A percentile compares a stretch with the other conserved stretches of the same genome.
Evolutionary conservation across 2,113 vertebrate genomes (phyloP).

Genomic region (Otolemur garnettii): DNA sequence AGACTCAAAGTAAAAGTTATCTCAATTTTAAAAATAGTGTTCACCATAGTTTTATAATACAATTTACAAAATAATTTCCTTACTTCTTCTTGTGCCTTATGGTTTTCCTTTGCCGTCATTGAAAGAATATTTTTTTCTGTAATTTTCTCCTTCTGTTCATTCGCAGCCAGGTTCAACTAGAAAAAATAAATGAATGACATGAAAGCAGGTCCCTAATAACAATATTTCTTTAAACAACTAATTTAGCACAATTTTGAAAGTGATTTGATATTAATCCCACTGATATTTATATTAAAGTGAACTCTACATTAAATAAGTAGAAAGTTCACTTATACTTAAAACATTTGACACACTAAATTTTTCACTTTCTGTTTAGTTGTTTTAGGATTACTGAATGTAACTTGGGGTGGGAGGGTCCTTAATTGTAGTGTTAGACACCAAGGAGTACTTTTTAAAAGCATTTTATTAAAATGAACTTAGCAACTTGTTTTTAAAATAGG

Average conservation of each 20-base stretch:
- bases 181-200: slow-evolving; percentile 59
- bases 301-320: neutral
- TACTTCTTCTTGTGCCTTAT: slow-evolving; percentile 76
- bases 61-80: slow-evolving; percentile 52
- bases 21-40: slow-evolving; percentile 17
- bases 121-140: slow-evolving; percentile 81
- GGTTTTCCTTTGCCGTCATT: slow-evolving; percentile 67
- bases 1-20: slow-evolving; percentile 36
- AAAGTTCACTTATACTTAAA: slow-evolving; percentile 45
- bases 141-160: slow-evolving; percentile 79
- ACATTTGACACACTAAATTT: slow-evolving; percentile 25
- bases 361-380: neutral
- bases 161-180: slow-evolving; percentile 73
- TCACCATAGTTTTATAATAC: slow-evolving; percentile 4
- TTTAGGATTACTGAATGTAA: slow-evolving; percentile 41
- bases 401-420: neutral
- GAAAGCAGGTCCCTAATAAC: neutral
- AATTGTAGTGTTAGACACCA: neutral
- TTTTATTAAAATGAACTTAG: slow-evolving; percentile 51
- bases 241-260: slow-evolving; percentile 7
- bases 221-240: slow-evolving; percentile 51
- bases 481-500: neutral
- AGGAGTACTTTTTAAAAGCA: neutral
- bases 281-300: neutral
- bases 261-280: neutral